Evolutionary conservation across 1,140 invertebrate species (phyloP).

Genomic region (Philopotamus ludificatus): DNA sequence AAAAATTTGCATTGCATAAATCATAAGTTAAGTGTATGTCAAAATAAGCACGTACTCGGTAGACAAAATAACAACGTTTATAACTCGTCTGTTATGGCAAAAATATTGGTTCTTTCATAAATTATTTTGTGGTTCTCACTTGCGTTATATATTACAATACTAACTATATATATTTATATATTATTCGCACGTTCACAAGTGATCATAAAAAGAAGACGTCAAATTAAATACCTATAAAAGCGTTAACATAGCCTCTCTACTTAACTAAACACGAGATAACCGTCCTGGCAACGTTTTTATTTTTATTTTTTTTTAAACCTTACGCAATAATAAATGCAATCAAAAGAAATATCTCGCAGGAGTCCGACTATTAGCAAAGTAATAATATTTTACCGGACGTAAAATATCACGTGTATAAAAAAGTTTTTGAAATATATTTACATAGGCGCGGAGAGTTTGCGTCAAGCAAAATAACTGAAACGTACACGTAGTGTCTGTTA

Average conservation of each 20-base stretch:
- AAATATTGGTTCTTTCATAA: not conserved
- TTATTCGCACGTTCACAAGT: conserved; percentile 3
- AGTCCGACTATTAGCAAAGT: no score
- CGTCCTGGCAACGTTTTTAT: no score
- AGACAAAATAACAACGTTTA: not conserved
- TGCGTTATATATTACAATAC: conserved; percentile 3
- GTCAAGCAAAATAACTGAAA: not conserved
- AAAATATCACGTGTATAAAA: no score
- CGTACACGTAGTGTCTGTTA: not conserved
- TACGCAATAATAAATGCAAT: no score
- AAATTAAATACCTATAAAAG: no score
- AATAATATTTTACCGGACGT: no score
- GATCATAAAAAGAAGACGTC: not conserved
- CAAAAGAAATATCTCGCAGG: no score
- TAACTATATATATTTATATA: not conserved
- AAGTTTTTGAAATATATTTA: no score
- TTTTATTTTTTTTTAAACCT: no score
- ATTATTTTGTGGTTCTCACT: conserved; percentile 3
- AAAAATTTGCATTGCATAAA: no score
- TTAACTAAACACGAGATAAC: no score
- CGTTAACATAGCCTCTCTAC: not conserved
- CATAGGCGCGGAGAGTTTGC: no score
- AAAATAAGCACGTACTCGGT: not conserved
- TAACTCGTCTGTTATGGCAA: not conserved
- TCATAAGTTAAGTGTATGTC: not conserved